phyloP scores from a whole-genome alignment of 2,113 vertebrate genomes.

The Lepus europaeus region DNA sequence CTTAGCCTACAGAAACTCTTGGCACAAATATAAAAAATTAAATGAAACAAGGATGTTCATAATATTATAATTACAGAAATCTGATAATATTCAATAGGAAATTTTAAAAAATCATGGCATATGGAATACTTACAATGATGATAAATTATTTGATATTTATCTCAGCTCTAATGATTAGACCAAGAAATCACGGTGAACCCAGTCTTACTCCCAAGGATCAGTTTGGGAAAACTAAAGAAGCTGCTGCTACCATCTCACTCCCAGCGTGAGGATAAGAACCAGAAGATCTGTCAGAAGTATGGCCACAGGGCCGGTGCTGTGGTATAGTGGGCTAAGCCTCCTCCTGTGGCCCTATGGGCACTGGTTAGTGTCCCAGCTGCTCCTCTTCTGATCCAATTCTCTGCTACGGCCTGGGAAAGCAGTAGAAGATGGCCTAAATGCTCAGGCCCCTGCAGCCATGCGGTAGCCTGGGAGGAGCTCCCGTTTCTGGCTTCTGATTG shows the following conservation, averaged over 20 bases:
- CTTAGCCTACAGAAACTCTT: constrained; percentile 33
- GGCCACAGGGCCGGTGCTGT: background rate
- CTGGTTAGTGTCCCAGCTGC: no score
- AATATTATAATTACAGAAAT: constrained; percentile 38
- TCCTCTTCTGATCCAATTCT: no score
- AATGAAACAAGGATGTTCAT: constrained; percentile 26
- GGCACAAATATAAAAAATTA: constrained; percentile 1
- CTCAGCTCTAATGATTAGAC: constrained; percentile 13
- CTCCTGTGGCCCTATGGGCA: no score
- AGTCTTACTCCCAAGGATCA: constrained; percentile 11
- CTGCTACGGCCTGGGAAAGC: no score
- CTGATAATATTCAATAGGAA: constrained; percentile 10
- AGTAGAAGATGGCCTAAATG: no score
- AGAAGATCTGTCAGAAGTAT: background rate
- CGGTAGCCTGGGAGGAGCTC: no score
- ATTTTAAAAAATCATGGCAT: background rate
- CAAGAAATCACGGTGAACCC: constrained; percentile 2
- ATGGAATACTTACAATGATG: background rate
- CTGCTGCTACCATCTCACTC: background rate
- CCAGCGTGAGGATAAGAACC: background rate
- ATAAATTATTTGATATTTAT: background rate
- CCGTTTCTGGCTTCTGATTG: no score
- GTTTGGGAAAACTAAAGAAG: constrained; percentile 9
- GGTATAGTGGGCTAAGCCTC: no score
- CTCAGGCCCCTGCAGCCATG: no score